Conservation (phyloP, 2,797 vertebrate species). For the Tauraco hartlaubi region DNA sequence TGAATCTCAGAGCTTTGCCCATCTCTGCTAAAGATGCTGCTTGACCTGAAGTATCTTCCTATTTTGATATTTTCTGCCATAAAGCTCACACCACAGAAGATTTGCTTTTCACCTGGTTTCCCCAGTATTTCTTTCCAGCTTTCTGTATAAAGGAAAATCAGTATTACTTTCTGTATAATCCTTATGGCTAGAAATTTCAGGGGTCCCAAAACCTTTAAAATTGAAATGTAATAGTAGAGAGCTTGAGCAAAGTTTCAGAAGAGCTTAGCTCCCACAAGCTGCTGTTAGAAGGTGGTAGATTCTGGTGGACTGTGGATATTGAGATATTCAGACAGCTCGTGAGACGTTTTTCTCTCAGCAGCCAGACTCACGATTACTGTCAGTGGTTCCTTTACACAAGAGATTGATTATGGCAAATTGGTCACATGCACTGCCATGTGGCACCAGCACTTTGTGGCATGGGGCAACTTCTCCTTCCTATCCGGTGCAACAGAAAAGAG, state of each 20-base stretch:
- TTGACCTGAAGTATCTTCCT: background rate
- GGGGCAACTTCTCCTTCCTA: background rate
- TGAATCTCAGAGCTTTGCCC: background rate
- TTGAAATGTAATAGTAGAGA: background rate
- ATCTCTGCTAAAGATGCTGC: background rate
- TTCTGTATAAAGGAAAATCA: background rate
- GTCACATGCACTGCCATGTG: background rate
- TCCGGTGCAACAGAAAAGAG: background rate
- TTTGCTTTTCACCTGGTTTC: background rate
- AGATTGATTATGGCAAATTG: background rate
- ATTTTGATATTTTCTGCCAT: background rate
- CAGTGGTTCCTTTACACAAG: background rate
- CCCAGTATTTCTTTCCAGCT: background rate
- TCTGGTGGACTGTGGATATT: background rate
- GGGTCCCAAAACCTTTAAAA: background rate
- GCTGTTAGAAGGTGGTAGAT: background rate
- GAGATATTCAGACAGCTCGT: background rate
- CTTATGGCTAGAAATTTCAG: background rate
- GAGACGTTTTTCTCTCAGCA: background rate
- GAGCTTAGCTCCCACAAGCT: background rate
- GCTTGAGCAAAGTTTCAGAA: background rate
- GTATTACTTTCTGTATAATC: background rate
- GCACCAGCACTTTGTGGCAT: too few species aligned
- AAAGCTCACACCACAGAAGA: background rate
- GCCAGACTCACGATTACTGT: background rate